A percentile compares a stretch with the other conserved stretches of the same genome.
These are phyloP conservation scores for Brotogeris chrysoptera DNA, from an alignment of 2,797 vertebrate species.

Conservation along the genomic window DNA sequence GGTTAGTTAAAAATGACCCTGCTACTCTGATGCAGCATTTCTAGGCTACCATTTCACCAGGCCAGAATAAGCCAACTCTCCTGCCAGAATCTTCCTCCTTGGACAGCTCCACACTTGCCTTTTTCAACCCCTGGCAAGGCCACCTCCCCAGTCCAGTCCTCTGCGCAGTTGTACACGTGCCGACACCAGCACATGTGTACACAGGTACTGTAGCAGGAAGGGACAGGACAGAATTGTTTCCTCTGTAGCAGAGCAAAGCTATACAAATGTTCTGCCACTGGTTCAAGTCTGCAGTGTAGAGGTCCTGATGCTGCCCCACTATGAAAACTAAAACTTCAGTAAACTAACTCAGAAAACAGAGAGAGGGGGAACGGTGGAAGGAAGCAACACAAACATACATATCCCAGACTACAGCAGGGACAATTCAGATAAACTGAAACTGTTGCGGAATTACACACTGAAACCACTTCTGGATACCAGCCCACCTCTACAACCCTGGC, in stretches of 20 bases:
- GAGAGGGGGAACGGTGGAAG: neutral
- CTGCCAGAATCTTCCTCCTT: neutral
- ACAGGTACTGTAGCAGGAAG: neutral
- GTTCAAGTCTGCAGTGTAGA: neutral
- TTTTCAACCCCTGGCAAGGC: neutral
- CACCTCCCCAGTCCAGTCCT: neutral
- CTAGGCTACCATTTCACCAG: neutral
- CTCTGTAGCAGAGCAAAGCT: neutral
- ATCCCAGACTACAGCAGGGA: neutral
- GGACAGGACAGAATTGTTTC: neutral
- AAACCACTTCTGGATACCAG: neutral
- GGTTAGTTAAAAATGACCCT: neutral
- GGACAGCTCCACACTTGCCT: neutral
- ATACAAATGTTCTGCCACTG: neutral
- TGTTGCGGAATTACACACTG: neutral
- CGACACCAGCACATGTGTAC: neutral
- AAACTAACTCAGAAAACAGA: neutral
- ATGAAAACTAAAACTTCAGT: neutral
- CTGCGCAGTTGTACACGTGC: neutral
- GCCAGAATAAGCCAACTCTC: neutral
- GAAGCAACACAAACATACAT: neutral
- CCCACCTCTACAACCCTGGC: neutral
- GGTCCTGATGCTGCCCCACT: neutral
- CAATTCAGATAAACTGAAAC: neutral
- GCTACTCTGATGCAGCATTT: neutral